Conservation (phyloP, 2,113 vertebrate genomes). For the Phainopepla nitens region DNA sequence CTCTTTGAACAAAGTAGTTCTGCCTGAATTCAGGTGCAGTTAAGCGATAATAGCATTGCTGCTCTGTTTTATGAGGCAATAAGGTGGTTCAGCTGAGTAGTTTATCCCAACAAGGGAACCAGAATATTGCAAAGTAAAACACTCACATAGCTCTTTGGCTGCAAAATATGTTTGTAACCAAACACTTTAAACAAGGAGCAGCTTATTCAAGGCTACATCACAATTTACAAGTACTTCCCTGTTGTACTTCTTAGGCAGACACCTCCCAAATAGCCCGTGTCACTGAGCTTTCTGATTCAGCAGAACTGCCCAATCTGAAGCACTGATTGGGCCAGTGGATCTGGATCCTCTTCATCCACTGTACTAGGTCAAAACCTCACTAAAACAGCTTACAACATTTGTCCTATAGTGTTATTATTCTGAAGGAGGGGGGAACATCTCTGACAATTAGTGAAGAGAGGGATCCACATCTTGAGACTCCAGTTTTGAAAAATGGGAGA, state of each 20-base stretch:
- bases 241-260: not conserved
- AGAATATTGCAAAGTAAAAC: conserved; percentile 56
- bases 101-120: conserved; percentile 53
- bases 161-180: conserved; percentile 47
- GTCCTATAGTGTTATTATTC: not conserved
- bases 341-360: not conserved
- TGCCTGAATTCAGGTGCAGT: conserved; percentile 67
- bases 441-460: not conserved
- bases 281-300: not conserved
- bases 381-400: not conserved
- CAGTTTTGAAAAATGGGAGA: not conserved
- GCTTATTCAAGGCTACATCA: conserved; percentile 27
- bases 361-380: not conserved
- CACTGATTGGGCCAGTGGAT: not conserved
- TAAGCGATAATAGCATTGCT: conserved; percentile 61
- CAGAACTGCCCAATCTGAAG: not conserved
- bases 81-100: conserved; percentile 47
- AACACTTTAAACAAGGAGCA: conserved; percentile 50
- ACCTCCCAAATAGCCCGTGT: not conserved
- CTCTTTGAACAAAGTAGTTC: conserved; percentile 62
- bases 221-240: not conserved
- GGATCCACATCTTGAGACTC: not conserved
- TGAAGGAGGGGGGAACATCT: not conserved
- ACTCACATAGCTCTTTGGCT: conserved; percentile 39
- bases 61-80: conserved; percentile 69